Evolutionary conservation across 2,797 vertebrate genomes (phyloP), one percentile per base, ranked within the genome.

Genomic region (Lithobates pipiens): DNA sequence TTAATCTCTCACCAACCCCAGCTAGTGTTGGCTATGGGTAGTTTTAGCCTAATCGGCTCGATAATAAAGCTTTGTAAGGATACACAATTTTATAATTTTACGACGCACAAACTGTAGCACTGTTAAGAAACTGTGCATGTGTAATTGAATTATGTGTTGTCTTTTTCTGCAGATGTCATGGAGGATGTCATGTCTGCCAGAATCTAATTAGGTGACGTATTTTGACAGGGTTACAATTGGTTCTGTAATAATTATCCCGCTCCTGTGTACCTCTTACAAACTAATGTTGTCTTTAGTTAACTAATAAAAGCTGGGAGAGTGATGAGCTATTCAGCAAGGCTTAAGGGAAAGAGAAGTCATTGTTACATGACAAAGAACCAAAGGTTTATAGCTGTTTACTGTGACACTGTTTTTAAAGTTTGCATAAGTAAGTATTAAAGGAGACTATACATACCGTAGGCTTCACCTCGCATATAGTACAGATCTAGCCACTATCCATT

Each of bases 161-260:
- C 92, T 93, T 23, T 65, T 93, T 46, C 39, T 91, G 75, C 91
- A 99, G 98, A 91, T 99, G 98, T 91, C 89, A 91, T 88, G 93
- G 96, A 90, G 95, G 95, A 85, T 99, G 97, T 88, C 97, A 98
- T 87, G 93, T 99, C 81, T 99, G 98, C 90, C 97, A 98, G 89
- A 99, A 96, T 92, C 92, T 99, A 91, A 96, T 99, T 91, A 96
- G 98, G 98, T 99, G 96, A 89, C 85, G 80, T 32, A 80, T 13
- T 76, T 36, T 85, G 63, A 77, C 67, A 68, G 63, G n/a, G 15
- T 0, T 79, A 1, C 50, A 54, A 61, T 61, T 23, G 21, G 6
- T 7, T 6, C 4, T 76, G 9, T 3, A 83, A 11, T 69, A 80
- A 1, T 36, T 39, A 39, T 23, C 21, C 8, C 61, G 4, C 21